These are phyloP conservation scores for Aphis gossypii DNA, from an alignment of 1,140 invertebrate species.

Conservation along the genomic window DNA sequence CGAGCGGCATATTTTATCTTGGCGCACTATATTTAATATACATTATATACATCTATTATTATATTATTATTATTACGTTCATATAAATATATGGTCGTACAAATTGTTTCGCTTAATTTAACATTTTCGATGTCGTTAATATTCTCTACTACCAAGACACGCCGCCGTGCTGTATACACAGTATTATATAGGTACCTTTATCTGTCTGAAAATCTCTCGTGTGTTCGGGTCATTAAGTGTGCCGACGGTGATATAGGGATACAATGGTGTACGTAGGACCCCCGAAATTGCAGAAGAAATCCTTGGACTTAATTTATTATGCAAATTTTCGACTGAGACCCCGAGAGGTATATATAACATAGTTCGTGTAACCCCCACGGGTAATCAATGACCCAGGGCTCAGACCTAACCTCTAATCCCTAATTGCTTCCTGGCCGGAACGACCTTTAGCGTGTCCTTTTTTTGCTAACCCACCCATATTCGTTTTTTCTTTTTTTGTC, in stretches of 20 bases:
- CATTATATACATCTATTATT: neutral
- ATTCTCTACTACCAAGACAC: neutral
- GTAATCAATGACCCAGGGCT: conserved; percentile 57
- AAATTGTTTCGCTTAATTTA: conserved; percentile 50
- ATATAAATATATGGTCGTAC: neutral
- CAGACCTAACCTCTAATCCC: conserved; percentile 55
- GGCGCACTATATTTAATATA: neutral
- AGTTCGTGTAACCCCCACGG: conserved; percentile 34
- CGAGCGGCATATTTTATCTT: neutral
- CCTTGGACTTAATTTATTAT: conserved; percentile 58
- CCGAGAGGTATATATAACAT: conserved; percentile 15
- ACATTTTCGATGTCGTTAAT: conserved; percentile 54
- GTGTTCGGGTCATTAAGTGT: conserved; percentile 57
- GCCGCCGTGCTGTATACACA: neutral
- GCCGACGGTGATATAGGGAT: neutral
- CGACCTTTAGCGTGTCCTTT: conserved; percentile 56
- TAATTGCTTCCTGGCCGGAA: conserved; percentile 57
- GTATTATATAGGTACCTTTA: conserved; percentile 37
- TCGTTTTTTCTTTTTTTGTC: conserved; percentile 39
- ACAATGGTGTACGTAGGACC: neutral
- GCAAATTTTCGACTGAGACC: conserved; percentile 50
- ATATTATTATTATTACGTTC: neutral
- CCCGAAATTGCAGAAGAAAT: conserved; percentile 57
- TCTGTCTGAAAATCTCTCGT: conserved; percentile 50
- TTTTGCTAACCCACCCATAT: conserved; percentile 21